Base-by-base conservation (phyloP, 2,113 vertebrate species). In the Caretta caretta region DNA sequence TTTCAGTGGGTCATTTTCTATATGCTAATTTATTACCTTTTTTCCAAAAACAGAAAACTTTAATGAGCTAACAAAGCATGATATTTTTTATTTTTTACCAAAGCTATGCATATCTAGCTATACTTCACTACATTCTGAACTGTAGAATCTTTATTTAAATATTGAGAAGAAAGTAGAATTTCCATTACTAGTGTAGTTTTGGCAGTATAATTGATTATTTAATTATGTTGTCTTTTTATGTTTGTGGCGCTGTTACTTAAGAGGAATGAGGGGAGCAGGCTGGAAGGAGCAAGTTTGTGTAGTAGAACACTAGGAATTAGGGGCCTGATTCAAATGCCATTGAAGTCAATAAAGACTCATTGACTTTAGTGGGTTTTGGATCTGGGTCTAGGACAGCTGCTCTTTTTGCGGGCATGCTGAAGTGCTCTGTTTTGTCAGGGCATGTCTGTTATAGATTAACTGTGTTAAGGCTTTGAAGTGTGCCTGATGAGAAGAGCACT, bases 401-500 rank as follows among this genome's bases (percentile, higher is more conserved):
- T 83, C 2, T 50, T 19, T 38, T n/a, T 6, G 19, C 84, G 88
- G 93, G 5, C 29, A 69, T 9, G 51, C 1, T 89, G 72, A 82
- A 75, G n/a, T 69, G 4, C 9, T 85, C 0, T 50, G 3, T 90
- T 85, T 92, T 91, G 22, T 72, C 9, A 22, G 38, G 83, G 25
- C 80, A n/a, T 65, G 6, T 59, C 85, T 87, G 16, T 42, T 35
- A 46, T 87, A 54, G 29, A 38, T 95, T 87, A 90, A 59, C 20
- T 65, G 20, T 72, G 20, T 4, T 72, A 50, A 92, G n/a, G 42
- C n/a, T 79, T 11, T 83, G 49, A 10, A 85, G 69, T 81, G 20
- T 90, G 65, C 89, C 80, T 83, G 16, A 62, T 84, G 19, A 92
- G 42, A 29, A 94, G 94, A 96, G 83, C 9, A 75, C 65, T 38